Evolutionary conservation across 2,113 vertebrate genomes (phyloP).

Genomic region (Sander vitreus): DNA sequence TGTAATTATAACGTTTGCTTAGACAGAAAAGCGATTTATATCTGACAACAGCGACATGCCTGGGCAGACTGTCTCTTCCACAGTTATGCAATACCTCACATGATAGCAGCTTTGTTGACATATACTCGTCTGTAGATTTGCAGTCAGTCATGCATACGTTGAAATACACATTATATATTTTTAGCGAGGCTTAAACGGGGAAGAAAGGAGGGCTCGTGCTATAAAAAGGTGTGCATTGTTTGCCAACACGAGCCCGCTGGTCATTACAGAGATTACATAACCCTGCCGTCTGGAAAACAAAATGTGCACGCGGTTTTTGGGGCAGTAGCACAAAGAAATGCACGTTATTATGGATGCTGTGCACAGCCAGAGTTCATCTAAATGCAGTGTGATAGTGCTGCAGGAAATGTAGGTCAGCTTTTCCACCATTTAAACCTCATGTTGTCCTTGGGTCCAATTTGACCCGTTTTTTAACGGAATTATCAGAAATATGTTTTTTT

Average conservation of each 20-base stretch:
- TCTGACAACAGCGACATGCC: constrained; percentile 60
- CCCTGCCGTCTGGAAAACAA: constrained; percentile 16
- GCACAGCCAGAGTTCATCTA: constrained; percentile 26
- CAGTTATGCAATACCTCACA: constrained; percentile 71
- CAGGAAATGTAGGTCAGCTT: constrained; percentile 46
- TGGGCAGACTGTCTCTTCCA: constrained; percentile 34
- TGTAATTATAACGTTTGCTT: background rate
- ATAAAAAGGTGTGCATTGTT: constrained; percentile 3
- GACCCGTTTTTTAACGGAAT: too few species aligned
- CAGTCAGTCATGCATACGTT: background rate
- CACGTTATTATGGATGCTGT: constrained; percentile 27
- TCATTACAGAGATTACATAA: constrained; percentile 69
- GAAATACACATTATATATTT: background rate
- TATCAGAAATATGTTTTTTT: too few species aligned
- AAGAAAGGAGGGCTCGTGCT: background rate
- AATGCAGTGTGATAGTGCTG: constrained; percentile 33
- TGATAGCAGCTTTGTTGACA: constrained; percentile 16
- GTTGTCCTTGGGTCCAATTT: too few species aligned
- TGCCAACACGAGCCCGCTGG: constrained; percentile 5
- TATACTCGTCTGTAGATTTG: background rate
- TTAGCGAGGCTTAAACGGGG: background rate
- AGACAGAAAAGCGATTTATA: background rate
- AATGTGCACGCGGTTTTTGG: constrained; percentile 60
- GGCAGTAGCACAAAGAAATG: constrained; percentile 74
- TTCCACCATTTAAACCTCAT: too few species aligned